phyloP scores from a whole-genome alignment of 2,797 vertebrate genomes.

The Danionella dracula region DNA sequence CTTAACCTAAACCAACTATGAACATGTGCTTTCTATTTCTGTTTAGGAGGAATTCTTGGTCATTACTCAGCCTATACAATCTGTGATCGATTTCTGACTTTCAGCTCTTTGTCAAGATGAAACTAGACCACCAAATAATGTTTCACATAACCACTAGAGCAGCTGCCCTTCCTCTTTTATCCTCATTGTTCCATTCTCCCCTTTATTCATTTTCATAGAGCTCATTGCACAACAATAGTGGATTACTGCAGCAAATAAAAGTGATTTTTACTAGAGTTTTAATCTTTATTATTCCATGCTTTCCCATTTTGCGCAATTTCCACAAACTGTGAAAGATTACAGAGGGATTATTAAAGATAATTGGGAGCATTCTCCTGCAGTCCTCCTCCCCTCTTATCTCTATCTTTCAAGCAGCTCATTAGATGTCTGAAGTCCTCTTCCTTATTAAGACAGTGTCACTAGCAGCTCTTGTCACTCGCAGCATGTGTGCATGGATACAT shows the following conservation, averaged over 20 bases:
- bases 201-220: neutral
- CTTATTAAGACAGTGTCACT: slow-evolving; percentile 1
- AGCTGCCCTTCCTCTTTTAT: neutral
- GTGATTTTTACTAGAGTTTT: slow-evolving; percentile 35
- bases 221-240: slow-evolving; percentile 9
- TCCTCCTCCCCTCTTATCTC: slow-evolving; percentile 13
- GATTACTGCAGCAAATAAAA: slow-evolving; percentile 29
- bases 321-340: slow-evolving; percentile 40
- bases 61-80: neutral
- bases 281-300: slow-evolving; percentile 31
- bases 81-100: neutral
- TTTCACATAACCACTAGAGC: neutral
- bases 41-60: too few species aligned
- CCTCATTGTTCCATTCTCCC: neutral
- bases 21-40: too few species aligned
- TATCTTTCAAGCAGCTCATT: slow-evolving; percentile 19
- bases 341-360: slow-evolving; percentile 37
- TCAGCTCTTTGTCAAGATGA: neutral
- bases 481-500: neutral
- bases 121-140: neutral
- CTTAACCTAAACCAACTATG: too few species aligned
- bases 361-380: slow-evolving; percentile 16
- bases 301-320: slow-evolving; percentile 34
- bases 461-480: neutral
- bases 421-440: slow-evolving; percentile 15